Conservation (phyloP, 1,140 invertebrate species). For the Zophobas morio region DNA sequence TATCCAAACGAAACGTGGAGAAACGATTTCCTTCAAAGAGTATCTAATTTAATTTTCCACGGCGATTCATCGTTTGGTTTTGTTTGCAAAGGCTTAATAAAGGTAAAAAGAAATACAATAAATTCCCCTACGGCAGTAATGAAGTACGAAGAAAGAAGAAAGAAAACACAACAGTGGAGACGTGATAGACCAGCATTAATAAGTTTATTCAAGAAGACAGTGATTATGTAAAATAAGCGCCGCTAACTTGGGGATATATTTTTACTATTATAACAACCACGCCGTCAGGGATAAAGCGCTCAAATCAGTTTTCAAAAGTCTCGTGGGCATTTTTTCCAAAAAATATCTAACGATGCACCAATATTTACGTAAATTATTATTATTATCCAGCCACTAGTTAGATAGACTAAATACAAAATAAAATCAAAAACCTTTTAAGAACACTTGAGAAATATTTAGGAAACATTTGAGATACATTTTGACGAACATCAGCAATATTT, state of each 20-base stretch:
- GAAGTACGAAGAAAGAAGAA: slow-evolving; percentile 26
- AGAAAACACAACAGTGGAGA: slow-evolving; percentile 16
- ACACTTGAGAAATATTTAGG: no score
- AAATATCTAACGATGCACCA: no score
- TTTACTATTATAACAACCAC: neutral
- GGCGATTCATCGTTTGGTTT: slow-evolving; percentile 18
- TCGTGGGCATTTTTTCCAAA: no score
- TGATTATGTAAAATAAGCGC: slow-evolving; percentile 28
- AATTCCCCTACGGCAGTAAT: slow-evolving; percentile 33
- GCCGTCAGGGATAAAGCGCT: no score
- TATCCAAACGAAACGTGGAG: slow-evolving; percentile 17
- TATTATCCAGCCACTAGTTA: no score
- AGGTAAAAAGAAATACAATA: slow-evolving; percentile 39
- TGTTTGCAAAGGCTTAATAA: slow-evolving; percentile 39
- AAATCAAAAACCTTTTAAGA: no score
- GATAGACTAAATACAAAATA: no score
- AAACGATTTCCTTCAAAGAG: slow-evolving; percentile 36
- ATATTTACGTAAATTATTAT: no score
- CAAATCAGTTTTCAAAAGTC: no score
- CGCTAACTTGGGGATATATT: neutral
- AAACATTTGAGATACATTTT: no score
- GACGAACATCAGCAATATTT: no score
- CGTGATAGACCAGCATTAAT: slow-evolving; percentile 27
- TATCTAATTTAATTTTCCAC: slow-evolving; percentile 41
- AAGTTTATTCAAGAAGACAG: slow-evolving; percentile 37